Percentiles rank a stretch among this genome's conserved stretches.
phyloP scores from a whole-genome alignment of 1,140 invertebrate species.

The Hirudo medicinalis region DNA sequence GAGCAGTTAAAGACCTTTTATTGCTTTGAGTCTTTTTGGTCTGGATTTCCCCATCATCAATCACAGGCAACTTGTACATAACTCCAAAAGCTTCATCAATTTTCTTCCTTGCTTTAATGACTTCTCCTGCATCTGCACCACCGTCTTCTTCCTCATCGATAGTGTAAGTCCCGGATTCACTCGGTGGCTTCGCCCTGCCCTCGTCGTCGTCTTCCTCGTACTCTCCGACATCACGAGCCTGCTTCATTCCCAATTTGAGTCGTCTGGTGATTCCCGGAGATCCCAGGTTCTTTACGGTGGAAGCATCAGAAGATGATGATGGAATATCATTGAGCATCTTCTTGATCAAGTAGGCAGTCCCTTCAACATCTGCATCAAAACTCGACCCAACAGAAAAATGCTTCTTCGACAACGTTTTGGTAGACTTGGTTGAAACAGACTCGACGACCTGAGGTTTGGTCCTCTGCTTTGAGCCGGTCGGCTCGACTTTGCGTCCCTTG shows the following conservation, averaged over 20 bases:
- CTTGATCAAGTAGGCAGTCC: conserved; percentile 4
- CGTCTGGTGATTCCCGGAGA: conserved; percentile 2
- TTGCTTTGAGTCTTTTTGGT: too few species aligned
- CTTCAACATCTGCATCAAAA: neutral
- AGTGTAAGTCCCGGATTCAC: conserved; percentile 5
- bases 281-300: neutral
- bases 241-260: neutral
- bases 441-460: too few species aligned
- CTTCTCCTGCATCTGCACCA: neutral
- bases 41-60: neutral
- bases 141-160: neutral
- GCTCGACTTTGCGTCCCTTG: too few species aligned
- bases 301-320: neutral
- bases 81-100: conserved; percentile 9
- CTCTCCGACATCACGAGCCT: neutral
- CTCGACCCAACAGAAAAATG: too few species aligned
- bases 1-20: too few species aligned
- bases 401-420: neutral
- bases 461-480: too few species aligned
- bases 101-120: neutral
- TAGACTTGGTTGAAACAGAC: neutral
- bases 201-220: neutral
- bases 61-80: neutral
- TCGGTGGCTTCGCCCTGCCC: neutral
- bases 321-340: conserved; percentile 7